Conservation (phyloP, 2,888 invertebrate genomes). For the Calameuta idolon region DNA sequence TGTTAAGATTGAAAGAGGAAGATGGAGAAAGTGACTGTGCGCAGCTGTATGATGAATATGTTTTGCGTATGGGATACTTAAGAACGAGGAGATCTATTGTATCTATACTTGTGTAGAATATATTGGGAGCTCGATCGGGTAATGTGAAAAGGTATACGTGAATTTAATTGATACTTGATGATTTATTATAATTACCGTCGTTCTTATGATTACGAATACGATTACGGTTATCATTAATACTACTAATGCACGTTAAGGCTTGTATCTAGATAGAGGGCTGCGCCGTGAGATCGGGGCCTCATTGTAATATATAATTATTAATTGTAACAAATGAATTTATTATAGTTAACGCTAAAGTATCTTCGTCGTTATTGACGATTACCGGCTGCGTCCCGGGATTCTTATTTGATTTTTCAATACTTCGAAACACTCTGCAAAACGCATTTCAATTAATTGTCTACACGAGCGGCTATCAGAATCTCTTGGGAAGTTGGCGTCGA, state of each 20-base stretch:
- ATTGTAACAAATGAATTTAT: slow-evolving; percentile 1
- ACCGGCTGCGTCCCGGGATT: background rate
- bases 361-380: background rate
- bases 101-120: slow-evolving; percentile 1
- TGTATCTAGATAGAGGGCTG: slow-evolving; percentile 42
- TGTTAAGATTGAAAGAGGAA: slow-evolving; percentile 1
- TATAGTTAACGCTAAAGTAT: background rate
- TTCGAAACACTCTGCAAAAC: background rate
- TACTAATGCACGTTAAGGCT: slow-evolving; percentile 41
- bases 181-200: slow-evolving; percentile 27
- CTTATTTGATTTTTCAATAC: background rate
- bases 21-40: slow-evolving; percentile 9
- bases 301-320: slow-evolving; percentile 41
- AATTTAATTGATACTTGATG: slow-evolving; percentile 36
- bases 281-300: slow-evolving; percentile 26
- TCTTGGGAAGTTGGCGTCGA: background rate
- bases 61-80: slow-evolving; percentile 6
- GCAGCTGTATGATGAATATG: background rate
- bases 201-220: slow-evolving; percentile 31
- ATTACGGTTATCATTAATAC: slow-evolving; percentile 39
- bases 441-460: background rate
- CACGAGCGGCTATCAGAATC: background rate
- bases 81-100: background rate
- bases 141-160: slow-evolving; percentile 2
- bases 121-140: background rate